These are phyloP conservation scores for Upupa epops DNA, from an alignment of 2,113 vertebrate species.

Conservation along the genomic window DNA sequence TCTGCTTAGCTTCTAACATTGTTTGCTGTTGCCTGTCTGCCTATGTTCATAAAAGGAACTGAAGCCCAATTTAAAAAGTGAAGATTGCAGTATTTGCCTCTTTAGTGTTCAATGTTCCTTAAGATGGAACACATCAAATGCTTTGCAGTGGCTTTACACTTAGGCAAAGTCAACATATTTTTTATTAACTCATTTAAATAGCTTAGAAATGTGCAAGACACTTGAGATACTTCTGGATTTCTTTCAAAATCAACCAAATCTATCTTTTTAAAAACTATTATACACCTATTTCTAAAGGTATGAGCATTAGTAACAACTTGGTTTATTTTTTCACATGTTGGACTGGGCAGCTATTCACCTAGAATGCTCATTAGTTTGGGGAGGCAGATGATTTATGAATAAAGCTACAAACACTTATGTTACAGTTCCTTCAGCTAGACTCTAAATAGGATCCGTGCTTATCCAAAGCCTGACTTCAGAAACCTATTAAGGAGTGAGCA, in stretches of 20 bases:
- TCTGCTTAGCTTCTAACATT: not conserved
- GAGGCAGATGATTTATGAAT: not conserved
- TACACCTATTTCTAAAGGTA: not conserved
- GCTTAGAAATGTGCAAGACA: not conserved
- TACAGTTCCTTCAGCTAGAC: not conserved
- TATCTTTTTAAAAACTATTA: not conserved
- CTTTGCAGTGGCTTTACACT: not conserved
- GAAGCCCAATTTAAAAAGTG: not conserved
- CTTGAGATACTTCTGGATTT: not conserved
- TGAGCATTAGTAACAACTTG: not conserved
- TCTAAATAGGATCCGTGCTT: not conserved
- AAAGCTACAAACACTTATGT: not conserved
- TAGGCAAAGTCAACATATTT: not conserved
- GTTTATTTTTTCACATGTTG: not conserved
- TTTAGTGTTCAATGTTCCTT: not conserved
- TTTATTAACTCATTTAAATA: constrained; percentile 3
- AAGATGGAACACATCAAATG: not conserved
- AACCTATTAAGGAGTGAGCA: not conserved
- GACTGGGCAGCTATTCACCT: not conserved
- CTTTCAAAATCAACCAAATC: not conserved
- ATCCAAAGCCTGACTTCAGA: not conserved
- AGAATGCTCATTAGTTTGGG: not conserved
- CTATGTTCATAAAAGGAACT: not conserved
- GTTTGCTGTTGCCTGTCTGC: not conserved
- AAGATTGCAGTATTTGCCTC: not conserved